Base-by-base conservation (phyloP, 2,797 vertebrate species). In the Babyrousa celebensis region DNA sequence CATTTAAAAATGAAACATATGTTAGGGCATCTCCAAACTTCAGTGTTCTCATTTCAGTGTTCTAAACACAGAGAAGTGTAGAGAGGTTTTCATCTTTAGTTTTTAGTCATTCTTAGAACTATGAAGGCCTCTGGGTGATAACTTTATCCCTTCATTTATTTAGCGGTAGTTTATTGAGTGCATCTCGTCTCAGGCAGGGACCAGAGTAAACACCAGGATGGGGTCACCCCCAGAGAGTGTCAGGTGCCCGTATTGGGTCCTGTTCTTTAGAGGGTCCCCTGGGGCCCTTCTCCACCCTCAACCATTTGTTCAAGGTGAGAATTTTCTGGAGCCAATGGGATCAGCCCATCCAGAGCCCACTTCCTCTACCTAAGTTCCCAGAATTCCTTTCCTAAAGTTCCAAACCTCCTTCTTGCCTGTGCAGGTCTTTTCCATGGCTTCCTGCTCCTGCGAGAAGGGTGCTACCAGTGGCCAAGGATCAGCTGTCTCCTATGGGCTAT, bases 1-100 rank as follows among this genome's bases (percentile, higher is more conserved):
- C 17, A 5, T 32, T 48, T 70, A 2, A 21, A 21, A 29, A 60
- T 1, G 14, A 3, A 10, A 2, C 0, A 0, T 12, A 12, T 2
- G 8, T 5, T 12, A 23, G 2, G 16, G 1, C 4, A 1, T 1
- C 21, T 4, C 29, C 32, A 17, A 15, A 2, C 10, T n/a, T 36
- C 63, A 1, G 32, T 1, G 1, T 36, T 74, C 58, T 32, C 10
- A 12, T n/a, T 54, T 96, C 20, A n/a, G n/a, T n/a, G n/a, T n/a
- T n/a, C n/a, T 21, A 36, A 20, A 11, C 12, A 74, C 0, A 32
- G 21, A 5, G 11, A 48, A 12, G 29, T 14, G 21, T 18, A 12
- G 3, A 14, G 14, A 40, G 0, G 2, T 40, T 23, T 86, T 16
- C 14, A 1, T 23, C 3, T 18, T 52, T 10, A 15, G 12, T 48